Base-by-base conservation (phyloP, 2,797 vertebrate species). In the Limosa lapponica region DNA sequence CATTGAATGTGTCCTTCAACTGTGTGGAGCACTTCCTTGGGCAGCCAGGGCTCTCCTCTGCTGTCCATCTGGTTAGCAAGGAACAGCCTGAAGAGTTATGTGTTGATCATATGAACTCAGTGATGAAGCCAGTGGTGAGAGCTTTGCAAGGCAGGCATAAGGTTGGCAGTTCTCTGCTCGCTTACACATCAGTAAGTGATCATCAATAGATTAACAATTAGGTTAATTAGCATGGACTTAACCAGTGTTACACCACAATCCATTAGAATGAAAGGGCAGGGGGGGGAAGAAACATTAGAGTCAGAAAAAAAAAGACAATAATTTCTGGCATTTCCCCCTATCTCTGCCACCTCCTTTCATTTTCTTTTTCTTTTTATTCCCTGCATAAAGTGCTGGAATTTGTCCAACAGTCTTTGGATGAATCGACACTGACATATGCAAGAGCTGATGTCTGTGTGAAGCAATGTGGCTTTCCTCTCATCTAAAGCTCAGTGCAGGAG, bases 1-100 rank as follows among this genome's bases (percentile, higher is more conserved):
- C 10, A 4, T 10, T 0, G 0, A 8, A 1, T 0, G 0, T n/a
- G 23, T 16, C 48, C 18, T 65, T 34, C 11, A 8, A 13, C 7
- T 0, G 13, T 5, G 27, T 13, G 41, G 4, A 28, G 6, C 11
- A 20, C 11, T 79, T 82, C n/a, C 6, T 39, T 19, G 32, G 13
- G 13, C 8, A 57, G 2, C 6, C 36, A 72, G 37, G 44, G 11
- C 13, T 71, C 10, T 82, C 12, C n/a, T 67, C 13, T 20, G 16
- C 8, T 20, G 41, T 54, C 52, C 4, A 4, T 11, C 44, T 48
- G 16, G 28, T 65, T 61, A 62, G 4, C 17, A 62, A 75, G n/a
- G 49, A 39, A 6, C 11, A 27, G 5, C 13, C 44, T 18, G 39
- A 55, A 5, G 11, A 22, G 28, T 43, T 48, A 14, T 1, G 7